Base-by-base conservation (phyloP, 1,140 invertebrate genomes). In the Drosophila mayri region DNA sequence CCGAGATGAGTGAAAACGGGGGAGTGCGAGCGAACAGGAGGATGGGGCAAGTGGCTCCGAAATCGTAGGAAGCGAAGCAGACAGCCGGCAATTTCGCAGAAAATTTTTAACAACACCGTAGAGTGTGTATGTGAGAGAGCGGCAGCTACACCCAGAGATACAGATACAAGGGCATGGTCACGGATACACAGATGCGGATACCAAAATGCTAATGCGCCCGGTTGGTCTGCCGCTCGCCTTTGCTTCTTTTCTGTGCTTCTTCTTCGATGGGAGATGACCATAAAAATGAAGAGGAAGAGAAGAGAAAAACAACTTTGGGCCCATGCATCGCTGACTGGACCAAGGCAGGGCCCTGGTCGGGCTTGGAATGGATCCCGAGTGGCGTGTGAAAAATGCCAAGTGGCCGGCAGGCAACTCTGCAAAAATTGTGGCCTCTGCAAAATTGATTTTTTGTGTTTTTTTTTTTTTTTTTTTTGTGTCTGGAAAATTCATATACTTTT, bases 121-220 rank as follows among this genome's bases (percentile, higher is more conserved):
- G 46, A 71, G 77, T 63, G 72, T 49, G 64, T 55, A 66, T 73
- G 64, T 62, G 64, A 37, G 46, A 16, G 54, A 30, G 43, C 41
- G 18, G 61, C 25, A 80, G 46, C 49, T 43, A 60, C 22, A 62
- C 50, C 50, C 50, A 35, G 12, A 54, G 41, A 54, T 65, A 43
- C 49, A 70, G 59, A 64, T 67, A 63, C 49, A 49, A 57, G 64
- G 57, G 66, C 76, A 58, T 65, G 63, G 60, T 71, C 64, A 82
- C 43, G 79, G 68, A 75, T 58, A 81, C 74, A 86, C 74, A 86
- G 40, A 73, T 72, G 60, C 70, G 62, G 61, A 65, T 67, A 79
- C 61, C 41, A 72, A 81, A 77, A 81, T 81, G 84, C 80, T 88
- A 87, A 87, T 88, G 80, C 80, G 60, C 41, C 58, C 57, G 44